phyloP scores from a whole-genome alignment of 2,113 vertebrate species.

The Electrona antarctica region DNA sequence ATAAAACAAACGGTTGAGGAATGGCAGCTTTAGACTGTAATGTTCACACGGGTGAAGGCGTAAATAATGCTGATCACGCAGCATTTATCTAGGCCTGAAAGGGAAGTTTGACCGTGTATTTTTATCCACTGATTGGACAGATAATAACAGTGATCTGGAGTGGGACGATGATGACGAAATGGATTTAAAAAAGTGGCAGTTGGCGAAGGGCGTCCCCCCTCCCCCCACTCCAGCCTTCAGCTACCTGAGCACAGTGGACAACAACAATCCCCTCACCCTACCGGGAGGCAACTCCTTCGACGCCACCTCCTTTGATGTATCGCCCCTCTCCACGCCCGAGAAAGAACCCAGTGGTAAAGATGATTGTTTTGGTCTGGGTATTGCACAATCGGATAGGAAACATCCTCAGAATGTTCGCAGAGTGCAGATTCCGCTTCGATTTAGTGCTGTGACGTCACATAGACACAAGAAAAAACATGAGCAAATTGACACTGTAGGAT shows the following conservation, averaged over 20 bases:
- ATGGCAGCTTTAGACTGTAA: no score
- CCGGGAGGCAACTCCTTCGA: conserved; percentile 30
- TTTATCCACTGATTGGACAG: conserved; percentile 22
- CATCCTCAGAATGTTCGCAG: no score
- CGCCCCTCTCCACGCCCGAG: conserved; percentile 65
- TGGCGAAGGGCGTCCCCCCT: background rate
- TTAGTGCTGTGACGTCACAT: no score
- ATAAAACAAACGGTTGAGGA: no score
- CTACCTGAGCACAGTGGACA: conserved; percentile 49
- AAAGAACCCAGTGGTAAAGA: conserved; percentile 55
- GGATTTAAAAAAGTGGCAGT: conserved; percentile 14
- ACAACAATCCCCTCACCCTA: conserved; percentile 9
- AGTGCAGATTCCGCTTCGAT: no score
- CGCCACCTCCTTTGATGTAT: conserved; percentile 32
- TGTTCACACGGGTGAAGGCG: no score
- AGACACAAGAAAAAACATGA: no score
- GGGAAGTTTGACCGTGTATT: background rate
- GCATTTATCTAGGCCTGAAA: no score
- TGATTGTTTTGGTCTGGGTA: background rate
- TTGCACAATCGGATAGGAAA: no score
- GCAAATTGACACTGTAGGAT: no score
- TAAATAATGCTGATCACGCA: no score
- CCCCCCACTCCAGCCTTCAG: conserved; percentile 30
- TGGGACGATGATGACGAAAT: conserved; percentile 3
- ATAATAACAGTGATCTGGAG: conserved; percentile 53